Evolutionary conservation across 64 coral and sea anemone species (phyloP), one percentile per base, ranked within the genome.

Genomic region (Dendronephthya gigantea): DNA sequence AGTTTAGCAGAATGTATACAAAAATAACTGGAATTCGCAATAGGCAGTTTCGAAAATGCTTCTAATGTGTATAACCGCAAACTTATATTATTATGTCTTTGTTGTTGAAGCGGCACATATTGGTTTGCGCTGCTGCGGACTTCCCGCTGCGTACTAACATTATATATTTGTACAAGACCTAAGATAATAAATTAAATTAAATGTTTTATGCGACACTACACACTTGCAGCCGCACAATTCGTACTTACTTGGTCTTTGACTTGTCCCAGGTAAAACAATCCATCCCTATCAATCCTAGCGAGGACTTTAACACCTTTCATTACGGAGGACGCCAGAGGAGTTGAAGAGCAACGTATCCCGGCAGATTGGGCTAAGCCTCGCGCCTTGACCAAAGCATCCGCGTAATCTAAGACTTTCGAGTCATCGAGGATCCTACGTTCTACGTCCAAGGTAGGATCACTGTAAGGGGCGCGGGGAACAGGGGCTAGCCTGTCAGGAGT

Each of bases 321-420:
- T 10, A 98, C 40, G 55, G 89, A 90, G 40, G 92, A 92, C 55
- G 95, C 95, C 17, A 98, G 89, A n/a, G 95, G 95, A 2, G 93
- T 92, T 22, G 40, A 59, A 23, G 83, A 82, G 19, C 50, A 58
- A 5, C 62, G 35, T 40, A 88, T 81, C 50, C 87, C 87, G 83
- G 83, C 85, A 15, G 90, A 88, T 6, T 86, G 37, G 33, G 95
- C 88, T 66, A 98, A 85, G 45, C 95, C 95, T 88, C 92, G 85
- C 0, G 95, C 92, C 50, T 92, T 89, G 43, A 98, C 58, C 9
- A 98, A 92, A 17, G 95, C 83, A 62, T 98, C 95, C 28, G 92
- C 92, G 89, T 98, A 98, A 59, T 93, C 87, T 48, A 98, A 56
- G 39, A 93, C 88, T 40, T 91, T 89, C 17, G 95, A 98, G 23